These are phyloP conservation scores for Idaea dimidiata DNA, from an alignment of 2,888 invertebrate genomes.

Conservation along the genomic window DNA sequence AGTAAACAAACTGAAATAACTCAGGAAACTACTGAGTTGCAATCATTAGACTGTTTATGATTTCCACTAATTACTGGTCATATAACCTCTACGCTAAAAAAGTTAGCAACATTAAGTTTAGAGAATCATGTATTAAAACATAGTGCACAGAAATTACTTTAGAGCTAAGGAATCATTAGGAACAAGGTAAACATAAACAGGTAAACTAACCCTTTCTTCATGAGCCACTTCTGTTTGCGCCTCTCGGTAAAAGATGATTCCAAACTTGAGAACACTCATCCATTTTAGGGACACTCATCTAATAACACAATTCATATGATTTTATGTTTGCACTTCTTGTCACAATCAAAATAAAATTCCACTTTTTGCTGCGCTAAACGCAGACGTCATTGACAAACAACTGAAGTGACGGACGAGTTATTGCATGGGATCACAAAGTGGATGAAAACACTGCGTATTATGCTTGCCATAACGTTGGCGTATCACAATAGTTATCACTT, in stretches of 20 bases:
- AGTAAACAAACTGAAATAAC: constrained; percentile 6
- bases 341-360: constrained; percentile 78
- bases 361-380: constrained; percentile 80
- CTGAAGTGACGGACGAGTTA: constrained; percentile 78
- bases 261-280: constrained; percentile 72
- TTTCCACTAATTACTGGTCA: not conserved
- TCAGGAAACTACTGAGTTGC: not conserved
- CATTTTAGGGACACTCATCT: constrained; percentile 75
- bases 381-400: constrained; percentile 81
- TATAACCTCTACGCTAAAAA: constrained; percentile 57
- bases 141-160: not conserved
- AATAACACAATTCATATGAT: constrained; percentile 69
- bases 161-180: constrained; percentile 12
- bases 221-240: constrained; percentile 76
- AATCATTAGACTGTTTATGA: not conserved
- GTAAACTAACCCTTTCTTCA: constrained; percentile 80
- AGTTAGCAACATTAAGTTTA: constrained; percentile 36
- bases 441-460: constrained; percentile 72
- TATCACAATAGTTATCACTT: constrained; percentile 78
- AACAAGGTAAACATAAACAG: constrained; percentile 69
- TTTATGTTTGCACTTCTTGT: constrained; percentile 75
- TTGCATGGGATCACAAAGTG: constrained; percentile 75
- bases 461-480: constrained; percentile 64
- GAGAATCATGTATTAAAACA: not conserved
- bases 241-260: constrained; percentile 71